These are phyloP conservation scores for Microcebus ravelobensis DNA, from an alignment of 2,113 vertebrate species.

Conservation along the genomic window DNA sequence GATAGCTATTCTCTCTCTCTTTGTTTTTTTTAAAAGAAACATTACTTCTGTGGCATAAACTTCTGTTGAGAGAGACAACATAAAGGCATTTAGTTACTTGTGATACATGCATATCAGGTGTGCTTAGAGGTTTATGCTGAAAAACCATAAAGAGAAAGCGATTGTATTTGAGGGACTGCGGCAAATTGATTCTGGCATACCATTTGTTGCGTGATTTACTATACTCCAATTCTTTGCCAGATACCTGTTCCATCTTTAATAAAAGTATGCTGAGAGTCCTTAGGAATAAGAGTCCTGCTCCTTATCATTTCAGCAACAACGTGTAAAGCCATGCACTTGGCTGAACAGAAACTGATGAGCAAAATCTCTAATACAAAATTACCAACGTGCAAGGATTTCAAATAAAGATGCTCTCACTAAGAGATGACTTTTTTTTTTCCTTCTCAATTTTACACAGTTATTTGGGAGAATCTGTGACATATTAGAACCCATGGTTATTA, in stretches of 20 bases:
- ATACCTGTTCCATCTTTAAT: constrained; percentile 40
- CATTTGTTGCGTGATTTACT: constrained; percentile 60
- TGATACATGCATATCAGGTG: neutral
- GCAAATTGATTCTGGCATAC: constrained; percentile 59
- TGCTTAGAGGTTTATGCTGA: neutral
- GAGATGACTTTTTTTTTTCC: neutral
- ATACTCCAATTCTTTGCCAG: neutral
- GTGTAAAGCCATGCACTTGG: neutral
- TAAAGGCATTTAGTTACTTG: neutral
- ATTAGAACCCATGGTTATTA: neutral
- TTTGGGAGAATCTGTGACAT: neutral
- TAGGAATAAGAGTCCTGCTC: neutral
- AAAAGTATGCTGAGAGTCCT: constrained; percentile 48
- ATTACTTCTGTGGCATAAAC: neutral
- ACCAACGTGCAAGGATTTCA: constrained; percentile 31
- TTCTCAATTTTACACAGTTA: neutral
- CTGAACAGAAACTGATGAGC: constrained; percentile 7
- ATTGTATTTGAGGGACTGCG: neutral
- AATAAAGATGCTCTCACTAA: constrained; percentile 17
- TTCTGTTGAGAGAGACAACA: neutral
- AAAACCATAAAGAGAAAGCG: neutral
- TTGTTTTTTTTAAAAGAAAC: neutral
- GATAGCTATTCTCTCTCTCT: neutral
- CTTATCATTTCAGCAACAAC: constrained; percentile 24
- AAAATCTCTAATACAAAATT: constrained; percentile 50